Base-by-base conservation (phyloP, 2,797 vertebrate species). In the Leptatherina wallacei region DNA sequence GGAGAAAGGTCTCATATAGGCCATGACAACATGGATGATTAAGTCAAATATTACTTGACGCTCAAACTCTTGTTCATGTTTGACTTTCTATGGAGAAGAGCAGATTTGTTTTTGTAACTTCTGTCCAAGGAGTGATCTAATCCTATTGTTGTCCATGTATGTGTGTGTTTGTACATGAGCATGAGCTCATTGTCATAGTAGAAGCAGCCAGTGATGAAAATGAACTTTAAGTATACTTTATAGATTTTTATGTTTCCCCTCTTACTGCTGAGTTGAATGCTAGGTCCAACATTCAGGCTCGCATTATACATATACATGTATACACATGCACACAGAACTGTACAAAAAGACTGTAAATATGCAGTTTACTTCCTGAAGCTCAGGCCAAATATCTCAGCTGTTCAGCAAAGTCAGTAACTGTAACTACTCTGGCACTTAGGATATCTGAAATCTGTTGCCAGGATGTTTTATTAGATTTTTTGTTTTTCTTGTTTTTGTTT, bases 211-310 rank as follows among this genome's bases (percentile, higher is more conserved):
- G 77, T 90, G 79, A 69, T 69, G 65, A 81, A 61, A 83, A 78
- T 81, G 82, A 85, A 86, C 84, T 89, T 84, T 92, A 85, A 89
- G 61, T 63, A 79, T 88, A 80, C 88, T 91, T 89, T 73, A 73
- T 71, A 84, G 64, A 75, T 86, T 80, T 91, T 81, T 85, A 80
- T 69, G 61, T 81, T 69, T 12, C 36, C 36, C 36, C 11, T 12
- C 42, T 20, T 16, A 6, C 18, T 56, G 49, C 22, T 11, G 27
- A 42, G 32, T 18, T 35, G 7, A 51, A 65, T 65, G 62, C 18
- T 16, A 44, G 42, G 16, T 44, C 16, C 18, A 16, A 18, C 42
- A 18, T 20, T 44, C 16, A 44, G 16, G 6, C 42, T 20, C 8
- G 2, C 20, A 18, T n/a, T 47, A n/a, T 47, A 52, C 8, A 56